A percentile compares a stretch with the other conserved stretches of the same genome.
phyloP scores from a whole-genome alignment of 1,140 invertebrate genomes.

The Dysdera silvatica region DNA sequence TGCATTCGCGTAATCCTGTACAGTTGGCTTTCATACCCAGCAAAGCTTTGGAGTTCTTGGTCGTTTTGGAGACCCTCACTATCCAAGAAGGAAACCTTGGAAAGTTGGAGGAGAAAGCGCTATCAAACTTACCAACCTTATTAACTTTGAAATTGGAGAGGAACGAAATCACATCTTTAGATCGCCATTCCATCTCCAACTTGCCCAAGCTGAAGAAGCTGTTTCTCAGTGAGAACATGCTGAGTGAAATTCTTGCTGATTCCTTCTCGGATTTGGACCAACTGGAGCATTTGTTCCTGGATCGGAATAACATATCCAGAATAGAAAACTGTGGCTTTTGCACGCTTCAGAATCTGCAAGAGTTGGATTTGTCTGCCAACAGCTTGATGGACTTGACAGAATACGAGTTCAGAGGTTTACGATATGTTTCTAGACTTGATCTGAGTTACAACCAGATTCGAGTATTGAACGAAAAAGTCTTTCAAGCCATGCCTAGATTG shows the following conservation, averaged over 20 bases:
- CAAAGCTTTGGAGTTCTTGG: background rate
- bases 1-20: background rate
- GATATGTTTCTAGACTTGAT: constrained; percentile 3
- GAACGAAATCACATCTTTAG: constrained; percentile 6
- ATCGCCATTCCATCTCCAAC: constrained; percentile 80
- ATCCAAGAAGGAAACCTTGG: constrained; percentile 10
- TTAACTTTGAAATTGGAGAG: constrained; percentile 1
- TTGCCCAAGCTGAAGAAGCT: constrained; percentile 73
- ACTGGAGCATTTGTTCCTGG: constrained; percentile 7
- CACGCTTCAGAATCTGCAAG: constrained; percentile 7
- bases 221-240: constrained; percentile 86
- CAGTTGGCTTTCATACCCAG: background rate
- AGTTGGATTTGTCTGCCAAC: constrained; percentile 14
- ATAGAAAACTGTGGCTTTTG: constrained; percentile 10
- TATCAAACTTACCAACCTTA: background rate
- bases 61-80: background rate
- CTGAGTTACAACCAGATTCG: constrained; percentile 18
- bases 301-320: constrained; percentile 17
- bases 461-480: constrained; percentile 17
- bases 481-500: constrained; percentile 1
- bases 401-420: constrained; percentile 16
- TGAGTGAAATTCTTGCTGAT: constrained; percentile 58
- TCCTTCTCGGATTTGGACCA: background rate
- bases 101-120: background rate
- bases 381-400: constrained; percentile 4